Evolutionary conservation across 2,888 invertebrate genomes (phyloP).

Genomic region (Cantharis flavilabris): DNA sequence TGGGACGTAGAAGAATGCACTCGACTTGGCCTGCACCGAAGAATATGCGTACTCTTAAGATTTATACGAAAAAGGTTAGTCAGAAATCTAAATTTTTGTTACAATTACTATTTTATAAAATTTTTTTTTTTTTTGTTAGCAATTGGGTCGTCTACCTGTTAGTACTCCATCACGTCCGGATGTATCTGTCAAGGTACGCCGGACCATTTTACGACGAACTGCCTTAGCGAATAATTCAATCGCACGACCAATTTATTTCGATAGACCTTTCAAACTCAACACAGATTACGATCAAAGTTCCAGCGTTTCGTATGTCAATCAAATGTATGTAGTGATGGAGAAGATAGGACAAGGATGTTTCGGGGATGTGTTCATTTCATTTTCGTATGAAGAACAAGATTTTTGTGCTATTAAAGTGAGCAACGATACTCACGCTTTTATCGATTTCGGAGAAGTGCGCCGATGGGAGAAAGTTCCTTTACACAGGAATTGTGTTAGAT

Average conservation of each 20-base stretch:
- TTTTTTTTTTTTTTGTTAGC: not conserved
- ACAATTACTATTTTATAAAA: not conserved
- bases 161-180: not conserved
- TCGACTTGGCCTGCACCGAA: not conserved
- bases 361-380: constrained; percentile 73
- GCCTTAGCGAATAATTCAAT: not conserved
- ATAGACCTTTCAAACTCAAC: constrained; percentile 42
- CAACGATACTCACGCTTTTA: constrained; percentile 63
- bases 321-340: constrained; percentile 65
- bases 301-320: constrained; percentile 64
- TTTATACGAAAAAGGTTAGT: constrained; percentile 8
- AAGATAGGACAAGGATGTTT: constrained; percentile 76
- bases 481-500: constrained; percentile 69
- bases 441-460: constrained; percentile 65
- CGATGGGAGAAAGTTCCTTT: constrained; percentile 70
- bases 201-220: not conserved
- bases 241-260: constrained; percentile 11
- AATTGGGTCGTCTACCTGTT: not conserved
- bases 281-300: constrained; percentile 50
- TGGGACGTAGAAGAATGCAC: not conserved
- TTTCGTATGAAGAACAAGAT: constrained; percentile 66
- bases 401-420: constrained; percentile 75
- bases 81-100: not conserved
- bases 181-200: not conserved
- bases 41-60: not conserved